Evolutionary conservation across 2,888 invertebrate genomes (phyloP), one percentile per base, ranked within the genome.

Genomic region (Drosophila pegasa): DNA sequence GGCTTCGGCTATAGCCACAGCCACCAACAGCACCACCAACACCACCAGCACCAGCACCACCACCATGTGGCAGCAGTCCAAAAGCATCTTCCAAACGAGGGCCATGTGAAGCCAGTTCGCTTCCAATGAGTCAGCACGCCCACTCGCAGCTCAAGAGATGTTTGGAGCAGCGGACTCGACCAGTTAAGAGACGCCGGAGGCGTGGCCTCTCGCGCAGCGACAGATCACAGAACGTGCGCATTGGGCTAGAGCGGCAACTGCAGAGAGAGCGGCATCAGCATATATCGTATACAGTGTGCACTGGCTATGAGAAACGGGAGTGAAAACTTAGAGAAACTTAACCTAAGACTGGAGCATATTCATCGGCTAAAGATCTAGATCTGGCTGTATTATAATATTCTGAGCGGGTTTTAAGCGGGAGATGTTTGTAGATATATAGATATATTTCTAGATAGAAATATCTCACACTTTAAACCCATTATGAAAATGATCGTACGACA

Each of bases 31-130:
- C 25, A 20, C 20, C 29, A 45, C 22, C 33, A 31, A 0, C 47
- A 48, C 3, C 43, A 27, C 7, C 29, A 7, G 22, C 38, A 35
- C 25, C 31, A 25, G 37, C 8, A 47, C 18, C 60, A 54, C n/a
- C 62, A 51, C 76, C 71, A 79, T 82, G 75, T 79, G 85, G 67
- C 45, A 62, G 72, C 78, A 83, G 80, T 78, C 78, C 83, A 85
- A 74, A 82, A 81, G 59, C 73, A 64, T 58, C 75, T 71, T 62
- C 67, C 87, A 72, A 82, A 75, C 72, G 68, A 67, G 71, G 57
- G 61, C 57, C 67, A 71, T 73, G 67, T 71, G 63, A 82, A 51
- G 29, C 38, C 60, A 10, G 41, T 43, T 45, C 35, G 50, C 59
- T 52, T 22, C 43, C 65, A 47, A 64, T 74, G 67, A 78, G 22